A percentile compares a stretch with the other conserved stretches of the same genome.
phyloP scores from a whole-genome alignment of 2,888 invertebrate species.

The Onthophagus sagittarius region DNA sequence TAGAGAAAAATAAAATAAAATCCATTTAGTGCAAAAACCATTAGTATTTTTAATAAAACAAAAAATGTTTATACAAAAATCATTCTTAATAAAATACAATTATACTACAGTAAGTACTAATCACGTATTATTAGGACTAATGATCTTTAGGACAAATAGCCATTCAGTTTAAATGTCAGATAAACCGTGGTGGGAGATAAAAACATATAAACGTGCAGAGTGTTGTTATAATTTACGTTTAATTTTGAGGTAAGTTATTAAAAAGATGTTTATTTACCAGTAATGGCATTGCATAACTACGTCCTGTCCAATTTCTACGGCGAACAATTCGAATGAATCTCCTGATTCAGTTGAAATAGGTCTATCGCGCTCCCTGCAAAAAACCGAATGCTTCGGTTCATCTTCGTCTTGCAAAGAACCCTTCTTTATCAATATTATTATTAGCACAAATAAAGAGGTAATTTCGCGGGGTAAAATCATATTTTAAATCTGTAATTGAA shows the following conservation, averaged over 20 bases:
- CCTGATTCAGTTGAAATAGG: constrained; percentile 47
- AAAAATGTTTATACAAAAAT: no score
- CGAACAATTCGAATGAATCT: constrained; percentile 50
- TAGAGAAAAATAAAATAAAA: no score
- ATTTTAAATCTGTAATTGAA: background rate
- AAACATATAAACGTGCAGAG: constrained; percentile 6
- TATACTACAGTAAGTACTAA: no score
- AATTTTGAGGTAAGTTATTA: background rate
- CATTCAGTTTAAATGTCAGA: background rate
- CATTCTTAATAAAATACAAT: no score
- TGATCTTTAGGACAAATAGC: background rate
- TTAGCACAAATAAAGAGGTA: background rate
- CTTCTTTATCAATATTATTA: background rate
- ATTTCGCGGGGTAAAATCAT: background rate
- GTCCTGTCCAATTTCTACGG: constrained; percentile 46
- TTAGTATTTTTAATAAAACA: no score
- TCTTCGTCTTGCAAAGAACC: constrained; percentile 16
- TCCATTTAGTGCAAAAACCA: no score
- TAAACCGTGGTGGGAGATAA: constrained; percentile 8
- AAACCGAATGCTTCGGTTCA: constrained; percentile 35
- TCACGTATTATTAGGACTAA: no score
- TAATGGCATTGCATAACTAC: constrained; percentile 51
- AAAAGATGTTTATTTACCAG: constrained; percentile 43
- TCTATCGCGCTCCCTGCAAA: constrained; percentile 49
- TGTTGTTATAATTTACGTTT: background rate